Evolutionary conservation across 2,113 vertebrate genomes (phyloP), one percentile per base, ranked within the genome.

Genomic region (Pongo abelii): DNA sequence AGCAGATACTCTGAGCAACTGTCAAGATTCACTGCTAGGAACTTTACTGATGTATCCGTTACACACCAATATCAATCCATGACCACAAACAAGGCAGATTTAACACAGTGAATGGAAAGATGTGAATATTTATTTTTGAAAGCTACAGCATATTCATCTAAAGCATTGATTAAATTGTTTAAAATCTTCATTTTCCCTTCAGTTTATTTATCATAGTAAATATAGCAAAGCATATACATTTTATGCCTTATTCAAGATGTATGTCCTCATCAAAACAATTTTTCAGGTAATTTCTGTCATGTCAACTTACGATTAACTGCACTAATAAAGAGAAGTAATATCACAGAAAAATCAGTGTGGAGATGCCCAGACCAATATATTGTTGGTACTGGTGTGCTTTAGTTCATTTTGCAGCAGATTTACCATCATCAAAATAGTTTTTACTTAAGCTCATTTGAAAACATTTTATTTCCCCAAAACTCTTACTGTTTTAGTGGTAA

Each of bases 221-320:
- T 46, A 48, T 17, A 43, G 12, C 1, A 43, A 75, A 14, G 80
- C 22, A 75, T 5, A 86, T 55, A 38, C 6, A 64, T 20, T 38
- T 55, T 22, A 83, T 38, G 43, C 64, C 14, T 38, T 67, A 50
- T 87, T 93, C 69, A 75, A 97, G 83, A 91, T 86, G 5, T 46
- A 61, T 55, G 52, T 84, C 89, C 52, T 89, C 52, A 74, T 96
- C 91, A 94, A 89, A 91, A 93, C 20, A 52, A 85, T 89, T 93
- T 95, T 95, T 97, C 55, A 94, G 40, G 69, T 78, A 48, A 59
- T 92, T 93, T 92, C n/a, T 87, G 38, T 69, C 50, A 6, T 92
- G 69, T 84, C 69, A 93, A 79, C 40, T 97, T 48, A 55, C 57
- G 81, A 97, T 97, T 96, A 89, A 78, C 84, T 25, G 50, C 12